Evolutionary conservation across 2,888 invertebrate species (phyloP), one percentile per base, ranked within the genome.

Genomic region (Endotricha flammealis): DNA sequence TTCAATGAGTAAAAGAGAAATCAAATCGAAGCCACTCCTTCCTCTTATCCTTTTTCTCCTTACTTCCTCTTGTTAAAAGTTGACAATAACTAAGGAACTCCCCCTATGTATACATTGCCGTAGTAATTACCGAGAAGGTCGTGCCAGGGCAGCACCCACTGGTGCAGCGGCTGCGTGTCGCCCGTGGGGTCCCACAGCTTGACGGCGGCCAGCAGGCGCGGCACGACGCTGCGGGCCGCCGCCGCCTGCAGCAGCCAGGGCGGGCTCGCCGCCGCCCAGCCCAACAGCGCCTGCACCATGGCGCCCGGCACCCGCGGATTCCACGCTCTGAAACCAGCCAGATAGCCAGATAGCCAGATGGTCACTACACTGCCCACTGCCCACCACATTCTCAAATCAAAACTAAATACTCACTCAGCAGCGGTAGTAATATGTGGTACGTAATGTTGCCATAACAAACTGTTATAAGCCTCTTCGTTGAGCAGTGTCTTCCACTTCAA

Each of bases 141-240:
- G 41, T 97, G 90, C 99, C 99, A 99, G 0, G 99, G 99, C 71
- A 98, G 93, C 42, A 98, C 92, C 99, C 99, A 99, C 3, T 93
- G 91, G 73, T 99, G 98, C 48, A 99, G 94, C 8, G 99, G 99
- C 47, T 97, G 91, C 0, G 95, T 95, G 70, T 99, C 99, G 0
- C 94, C 94, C 1, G 97, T 88, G 1, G 99, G 99, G 87, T 99
- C 96, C 99, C 99, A 99, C 35, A 89, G 90, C 28, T 94, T 90
- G 0, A 97, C 97, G 49, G 94, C 96, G 0, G 88, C 76, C 11
- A 90, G 86, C 22, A 95, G 69, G 24, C 91, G 89, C 0, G 96
- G 96, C 56, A 96, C 83, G 32, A 98, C 89, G 31, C 93, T 82
- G 53, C 96, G 93, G 35, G 96, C 92, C n/a, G 95, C 88, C 37